Conservation (phyloP, 2,888 invertebrate species). For the Rhaphigaster nebulosa region DNA sequence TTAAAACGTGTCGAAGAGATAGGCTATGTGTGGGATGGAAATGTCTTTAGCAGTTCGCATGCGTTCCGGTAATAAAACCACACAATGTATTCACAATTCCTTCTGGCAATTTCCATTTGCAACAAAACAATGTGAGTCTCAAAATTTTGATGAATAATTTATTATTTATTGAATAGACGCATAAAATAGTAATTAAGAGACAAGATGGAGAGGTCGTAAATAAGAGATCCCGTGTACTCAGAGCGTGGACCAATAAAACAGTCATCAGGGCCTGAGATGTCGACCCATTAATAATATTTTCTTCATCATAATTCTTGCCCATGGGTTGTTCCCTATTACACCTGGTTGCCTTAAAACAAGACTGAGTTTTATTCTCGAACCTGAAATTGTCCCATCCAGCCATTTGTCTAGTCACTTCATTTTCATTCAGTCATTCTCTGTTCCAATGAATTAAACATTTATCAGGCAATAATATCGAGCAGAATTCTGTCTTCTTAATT, state of each 20-base stretch:
- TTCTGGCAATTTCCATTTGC: not conserved
- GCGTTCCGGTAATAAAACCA: slow-evolving; percentile 33
- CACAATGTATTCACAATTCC: slow-evolving; percentile 2
- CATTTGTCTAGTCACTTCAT: slow-evolving; percentile 25
- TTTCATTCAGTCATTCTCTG: not conserved
- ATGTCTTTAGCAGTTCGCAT: slow-evolving; percentile 53
- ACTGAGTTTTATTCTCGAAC: slow-evolving; percentile 15
- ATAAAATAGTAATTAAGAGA: slow-evolving; percentile 56
- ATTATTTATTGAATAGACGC: slow-evolving; percentile 51
- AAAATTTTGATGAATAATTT: slow-evolving; percentile 55
- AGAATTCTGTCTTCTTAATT: not conserved
- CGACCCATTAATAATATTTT: slow-evolving; percentile 38
- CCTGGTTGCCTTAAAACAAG: slow-evolving; percentile 36
- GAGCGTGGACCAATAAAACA: slow-evolving; percentile 32
- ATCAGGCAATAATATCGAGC: not conserved
- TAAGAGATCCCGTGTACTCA: slow-evolving; percentile 43
- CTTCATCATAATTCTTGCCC: slow-evolving; percentile 47
- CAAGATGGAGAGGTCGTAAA: slow-evolving; percentile 4
- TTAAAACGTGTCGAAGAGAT: slow-evolving; percentile 43
- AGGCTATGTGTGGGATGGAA: slow-evolving; percentile 41
- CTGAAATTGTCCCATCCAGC: not conserved
- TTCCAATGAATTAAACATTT: slow-evolving; percentile 30
- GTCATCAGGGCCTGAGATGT: not conserved
- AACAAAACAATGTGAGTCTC: slow-evolving; percentile 55
- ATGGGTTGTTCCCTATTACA: slow-evolving; percentile 23